Conservation (phyloP, 2,113 vertebrate genomes). For the Siphamia tubifer region DNA sequence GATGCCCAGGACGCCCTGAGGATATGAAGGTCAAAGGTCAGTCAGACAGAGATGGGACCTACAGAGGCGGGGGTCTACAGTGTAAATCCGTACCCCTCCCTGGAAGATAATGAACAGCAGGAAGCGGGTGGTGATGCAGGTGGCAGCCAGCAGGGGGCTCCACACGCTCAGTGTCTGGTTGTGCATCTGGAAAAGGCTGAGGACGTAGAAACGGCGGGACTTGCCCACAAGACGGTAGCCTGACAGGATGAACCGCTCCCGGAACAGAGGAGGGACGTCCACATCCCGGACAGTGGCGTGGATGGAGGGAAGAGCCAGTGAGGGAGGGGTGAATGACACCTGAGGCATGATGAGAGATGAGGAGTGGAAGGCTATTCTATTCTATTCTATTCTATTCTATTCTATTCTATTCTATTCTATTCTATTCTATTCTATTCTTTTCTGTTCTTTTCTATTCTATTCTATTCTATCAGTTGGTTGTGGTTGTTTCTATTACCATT, state of each 20-base stretch:
- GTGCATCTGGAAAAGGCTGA: conserved; percentile 93
- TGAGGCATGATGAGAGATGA: conserved; percentile 46
- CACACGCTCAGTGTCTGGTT: conserved; percentile 92
- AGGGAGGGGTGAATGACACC: conserved; percentile 35
- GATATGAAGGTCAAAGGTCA: conserved; percentile 68
- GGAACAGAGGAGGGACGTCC: conserved; percentile 86
- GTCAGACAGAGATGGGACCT: neutral
- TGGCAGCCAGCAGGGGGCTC: conserved; percentile 88
- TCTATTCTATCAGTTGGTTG: too few relatives aligned
- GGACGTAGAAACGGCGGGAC: conserved; percentile 86
- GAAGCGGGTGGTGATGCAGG: conserved; percentile 31
- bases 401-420: neutral
- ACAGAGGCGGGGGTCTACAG: neutral
- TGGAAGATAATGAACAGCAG: conserved; percentile 18
- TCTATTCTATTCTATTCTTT: neutral
- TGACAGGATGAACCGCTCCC: conserved; percentile 85
- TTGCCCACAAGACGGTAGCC: conserved; percentile 87
- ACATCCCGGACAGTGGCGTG: conserved; percentile 79
- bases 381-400: neutral
- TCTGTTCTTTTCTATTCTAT: neutral
- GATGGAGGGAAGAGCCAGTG: conserved; percentile 68
- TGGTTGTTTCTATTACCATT: too few relatives aligned
- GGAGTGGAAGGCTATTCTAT: neutral
- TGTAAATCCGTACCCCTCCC: conserved; percentile 49
- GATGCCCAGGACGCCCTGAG: conserved; percentile 82